Conservation (phyloP, 2,113 vertebrate genomes). For the Azemiops feae region DNA sequence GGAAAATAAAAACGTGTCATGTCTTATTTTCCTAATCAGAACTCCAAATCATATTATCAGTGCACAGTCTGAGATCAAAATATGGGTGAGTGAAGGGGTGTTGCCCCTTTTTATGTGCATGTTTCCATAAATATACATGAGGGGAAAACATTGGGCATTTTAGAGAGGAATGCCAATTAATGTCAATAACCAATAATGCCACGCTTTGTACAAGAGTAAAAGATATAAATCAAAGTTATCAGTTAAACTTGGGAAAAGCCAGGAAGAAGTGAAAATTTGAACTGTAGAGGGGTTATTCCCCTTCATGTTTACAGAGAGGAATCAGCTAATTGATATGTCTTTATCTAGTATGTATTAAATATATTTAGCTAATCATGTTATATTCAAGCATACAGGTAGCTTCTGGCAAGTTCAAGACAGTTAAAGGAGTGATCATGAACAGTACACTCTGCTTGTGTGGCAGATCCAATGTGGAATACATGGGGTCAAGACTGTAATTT, state of each 20-base stretch:
- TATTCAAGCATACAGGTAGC: background rate
- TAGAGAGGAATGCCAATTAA: background rate
- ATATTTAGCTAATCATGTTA: background rate
- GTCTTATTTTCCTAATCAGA: background rate
- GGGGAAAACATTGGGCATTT: background rate
- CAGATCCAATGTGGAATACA: background rate
- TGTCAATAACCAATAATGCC: background rate
- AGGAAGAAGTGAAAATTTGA: background rate
- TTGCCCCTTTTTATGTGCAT: background rate
- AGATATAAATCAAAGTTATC: background rate
- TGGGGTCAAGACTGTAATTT: background rate
- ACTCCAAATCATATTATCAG: background rate
- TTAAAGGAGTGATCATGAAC: background rate
- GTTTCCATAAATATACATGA: background rate
- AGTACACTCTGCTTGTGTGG: background rate
- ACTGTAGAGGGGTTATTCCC: background rate
- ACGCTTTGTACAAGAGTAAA: background rate
- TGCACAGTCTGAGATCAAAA: background rate
- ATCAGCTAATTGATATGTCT: background rate
- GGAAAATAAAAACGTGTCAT: background rate
- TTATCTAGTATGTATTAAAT: background rate
- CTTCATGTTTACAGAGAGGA: background rate
- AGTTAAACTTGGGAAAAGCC: background rate
- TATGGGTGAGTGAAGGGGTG: background rate
- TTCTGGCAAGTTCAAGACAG: background rate